Evolutionary conservation across 1,140 invertebrate genomes (phyloP), one percentile per base, ranked within the genome.

Genomic region (Nephotettix cincticeps): DNA sequence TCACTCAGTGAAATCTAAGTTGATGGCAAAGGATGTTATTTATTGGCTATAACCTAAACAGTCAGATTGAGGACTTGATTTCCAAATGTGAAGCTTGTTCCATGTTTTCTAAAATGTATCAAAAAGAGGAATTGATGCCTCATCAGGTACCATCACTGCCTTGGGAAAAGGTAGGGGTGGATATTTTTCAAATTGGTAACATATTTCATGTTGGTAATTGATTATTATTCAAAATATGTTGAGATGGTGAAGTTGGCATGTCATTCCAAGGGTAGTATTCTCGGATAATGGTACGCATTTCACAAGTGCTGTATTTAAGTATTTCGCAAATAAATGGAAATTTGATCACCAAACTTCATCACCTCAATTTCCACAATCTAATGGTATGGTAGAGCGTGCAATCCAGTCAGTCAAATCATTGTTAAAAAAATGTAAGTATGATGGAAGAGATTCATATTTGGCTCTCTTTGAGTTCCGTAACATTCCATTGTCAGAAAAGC

Each of bases 261-360:
- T 79, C 1, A 79, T 82, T 54, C 80, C 80, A 23, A 67, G 73
- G n/a, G 77, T 76, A 36, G 2, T 81, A 27, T 71, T 81, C 1
- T 74, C 69, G 6, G 81, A 83, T 73, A 80, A 81, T 71, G 80
- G 78, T 4, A 77, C 81, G 1, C 79, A 82, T 36, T 84, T 80
- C 72, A 47, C 56, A 74, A 21, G 28, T 61, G 2, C 74, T 78
- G 56, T 51, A 11, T 85, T 84, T 74, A 72, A 70, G 64, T 68
- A 76, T 1, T 85, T 84, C 76, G 58, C 76, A 1, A 74, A 75
- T 43, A 70, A 78, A 1, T 84, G 80, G 78, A 76, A 77, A 4
- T 80, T 85, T 68, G 56, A 73, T 6, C 79, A 83, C 72, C 63
- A 73, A 6, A 81, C 78, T 0, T 78, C 75, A 19, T 80, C 77